Conservation (phyloP, 2,888 invertebrate species). For the Epirrhoe alternata region DNA sequence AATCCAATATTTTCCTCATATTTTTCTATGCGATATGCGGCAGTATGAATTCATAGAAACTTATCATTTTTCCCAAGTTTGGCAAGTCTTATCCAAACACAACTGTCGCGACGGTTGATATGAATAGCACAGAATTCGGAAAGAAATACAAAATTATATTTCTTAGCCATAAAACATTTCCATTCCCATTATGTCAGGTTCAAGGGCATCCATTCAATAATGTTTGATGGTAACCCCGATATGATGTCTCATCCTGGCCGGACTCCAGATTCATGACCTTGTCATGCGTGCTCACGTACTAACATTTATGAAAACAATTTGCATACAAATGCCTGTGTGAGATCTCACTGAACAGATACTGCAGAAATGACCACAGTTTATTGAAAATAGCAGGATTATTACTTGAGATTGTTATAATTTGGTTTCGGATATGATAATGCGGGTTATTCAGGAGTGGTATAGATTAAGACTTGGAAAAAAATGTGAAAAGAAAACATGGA, state of each 20-base stretch:
- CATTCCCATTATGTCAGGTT: constrained; percentile 28
- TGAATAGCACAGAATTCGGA: not conserved
- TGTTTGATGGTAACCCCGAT: constrained; percentile 55
- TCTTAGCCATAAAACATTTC: constrained; percentile 19
- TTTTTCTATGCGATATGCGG: not conserved
- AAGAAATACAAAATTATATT: constrained; percentile 10
- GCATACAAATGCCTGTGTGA: constrained; percentile 65
- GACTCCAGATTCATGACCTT: constrained; percentile 72
- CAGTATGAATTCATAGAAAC: not conserved
- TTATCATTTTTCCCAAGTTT: not conserved
- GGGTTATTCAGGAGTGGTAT: not conserved
- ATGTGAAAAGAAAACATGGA: not conserved
- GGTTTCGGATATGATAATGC: not conserved
- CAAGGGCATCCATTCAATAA: constrained; percentile 43
- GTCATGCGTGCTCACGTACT: constrained; percentile 65
- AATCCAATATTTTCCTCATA: not conserved
- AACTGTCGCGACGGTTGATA: not conserved
- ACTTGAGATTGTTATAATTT: not conserved
- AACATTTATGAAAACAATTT: constrained; percentile 71
- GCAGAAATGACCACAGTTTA: constrained; percentile 17
- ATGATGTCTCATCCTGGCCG: constrained; percentile 62
- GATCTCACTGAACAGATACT: constrained; percentile 55
- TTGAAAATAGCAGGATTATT: constrained; percentile 4
- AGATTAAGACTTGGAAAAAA: not conserved
- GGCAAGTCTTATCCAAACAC: not conserved